phyloP scores from a whole-genome alignment of 2,888 invertebrate genomes.

The Osedax frankpressi region DNA sequence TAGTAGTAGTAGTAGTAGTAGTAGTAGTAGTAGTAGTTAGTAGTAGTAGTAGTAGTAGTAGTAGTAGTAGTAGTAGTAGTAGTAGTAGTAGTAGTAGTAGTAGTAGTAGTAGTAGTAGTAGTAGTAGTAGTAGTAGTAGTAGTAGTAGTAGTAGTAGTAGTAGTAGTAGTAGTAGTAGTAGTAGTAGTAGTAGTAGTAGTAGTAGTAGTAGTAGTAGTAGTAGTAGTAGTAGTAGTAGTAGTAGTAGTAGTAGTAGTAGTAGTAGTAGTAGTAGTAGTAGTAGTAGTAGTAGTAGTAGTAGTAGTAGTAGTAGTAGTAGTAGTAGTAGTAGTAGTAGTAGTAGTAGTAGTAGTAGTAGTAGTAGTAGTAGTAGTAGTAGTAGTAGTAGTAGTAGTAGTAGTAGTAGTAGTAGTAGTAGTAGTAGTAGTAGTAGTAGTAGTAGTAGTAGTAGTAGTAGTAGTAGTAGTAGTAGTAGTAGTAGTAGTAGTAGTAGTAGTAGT shows the following conservation, averaged over 20 bases:
- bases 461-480: conserved; percentile 12
- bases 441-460: conserved; percentile 16
- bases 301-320: conserved; percentile 19
- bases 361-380: conserved; percentile 21
- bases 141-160: conserved; percentile 15
- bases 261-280: conserved; percentile 18
- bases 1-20: conserved; percentile 19
- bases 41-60: conserved; percentile 20
- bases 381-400: conserved; percentile 21
- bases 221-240: conserved; percentile 13
- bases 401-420: conserved; percentile 17
- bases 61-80: conserved; percentile 19
- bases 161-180: conserved; percentile 9
- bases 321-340: conserved; percentile 20
- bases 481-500: conserved; percentile 15
- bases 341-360: conserved; percentile 20
- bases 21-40: conserved; percentile 20
- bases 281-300: conserved; percentile 20
- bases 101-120: conserved; percentile 21
- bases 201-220: conserved; percentile 18
- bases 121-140: conserved; percentile 19
- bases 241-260: conserved; percentile 14
- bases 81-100: conserved; percentile 19
- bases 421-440: conserved; percentile 18
- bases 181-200: conserved; percentile 15